phyloP scores from a whole-genome alignment of 2,888 invertebrate genomes.

The Pyrochroa serraticornis region DNA sequence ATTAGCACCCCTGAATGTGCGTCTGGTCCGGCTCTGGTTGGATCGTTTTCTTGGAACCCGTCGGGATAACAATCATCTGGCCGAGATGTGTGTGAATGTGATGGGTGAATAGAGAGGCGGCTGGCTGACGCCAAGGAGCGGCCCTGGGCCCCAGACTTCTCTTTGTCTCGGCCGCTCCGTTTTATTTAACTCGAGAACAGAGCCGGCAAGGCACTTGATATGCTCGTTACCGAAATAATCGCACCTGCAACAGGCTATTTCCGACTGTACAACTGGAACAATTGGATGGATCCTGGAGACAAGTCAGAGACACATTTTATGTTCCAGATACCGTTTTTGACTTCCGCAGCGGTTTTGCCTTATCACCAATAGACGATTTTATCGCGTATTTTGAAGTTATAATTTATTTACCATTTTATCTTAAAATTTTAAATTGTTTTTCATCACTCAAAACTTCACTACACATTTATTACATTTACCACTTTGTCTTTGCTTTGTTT shows the following conservation, averaged over 20 bases:
- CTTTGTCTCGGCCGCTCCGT: constrained; percentile 6
- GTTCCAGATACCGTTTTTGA: too few relatives aligned
- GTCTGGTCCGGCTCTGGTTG: background rate
- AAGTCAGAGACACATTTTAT: too few relatives aligned
- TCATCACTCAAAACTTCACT: too few relatives aligned
- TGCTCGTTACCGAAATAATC: constrained; percentile 3
- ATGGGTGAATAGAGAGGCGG: background rate
- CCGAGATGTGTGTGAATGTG: constrained; percentile 7
- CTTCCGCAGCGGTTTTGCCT: too few relatives aligned
- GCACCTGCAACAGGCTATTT: constrained; percentile 15
- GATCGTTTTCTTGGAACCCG: constrained; percentile 17
- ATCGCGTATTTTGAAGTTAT: too few relatives aligned
- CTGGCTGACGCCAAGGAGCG: constrained; percentile 21
- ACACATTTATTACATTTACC: too few relatives aligned
- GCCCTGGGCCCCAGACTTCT: constrained; percentile 20
- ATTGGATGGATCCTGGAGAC: too few relatives aligned
- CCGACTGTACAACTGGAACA: background rate
- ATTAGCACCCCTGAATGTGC: constrained; percentile 11
- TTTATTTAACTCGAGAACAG: constrained; percentile 4
- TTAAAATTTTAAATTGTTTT: too few relatives aligned
- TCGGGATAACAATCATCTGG: background rate
- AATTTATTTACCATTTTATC: too few relatives aligned
- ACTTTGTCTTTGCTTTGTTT: too few relatives aligned
- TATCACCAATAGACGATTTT: too few relatives aligned
- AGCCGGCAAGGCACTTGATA: constrained; percentile 3